Evolutionary conservation across 2,113 vertebrate species (phyloP), one percentile per base, ranked within the genome.

Genomic region (Theropithecus gelada): DNA sequence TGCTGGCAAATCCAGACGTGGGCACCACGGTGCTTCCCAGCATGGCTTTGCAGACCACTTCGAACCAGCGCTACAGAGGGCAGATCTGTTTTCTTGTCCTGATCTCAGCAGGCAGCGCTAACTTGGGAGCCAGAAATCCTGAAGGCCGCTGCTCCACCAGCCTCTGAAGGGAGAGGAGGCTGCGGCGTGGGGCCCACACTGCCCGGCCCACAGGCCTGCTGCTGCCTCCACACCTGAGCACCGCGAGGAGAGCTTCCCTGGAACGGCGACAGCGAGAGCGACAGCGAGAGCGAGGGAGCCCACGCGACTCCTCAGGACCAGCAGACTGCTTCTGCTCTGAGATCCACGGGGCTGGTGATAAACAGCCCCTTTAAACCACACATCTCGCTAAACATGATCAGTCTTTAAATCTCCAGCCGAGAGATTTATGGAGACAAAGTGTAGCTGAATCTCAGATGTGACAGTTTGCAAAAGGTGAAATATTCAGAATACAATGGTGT

Each of bases 381-480:
- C 66, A 96, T 94, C 92, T 97, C 95, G 89, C 97, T 93, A 66
- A 88, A 97, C 92, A 57, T 16, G 84, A 0, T 88, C 75, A 94
- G 94, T 93, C 96, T 96, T 95, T 96, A 90, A 81, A 90, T 85
- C 92, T 96, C 85, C 96, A 78, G 66, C 80, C 5, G 52, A 96
- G 85, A 94, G 94, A 90, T 97, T 98, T 97, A 97, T 12, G 8
- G 82, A 98, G 96, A 93, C 82, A 94, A 96, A 97, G 93, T 89
- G 64, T 68, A 79, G 57, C 81, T 91, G 90, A 86, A 86, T 82
- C 87, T 91, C 14, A 66, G 79, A 88, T 96, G 80, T 97, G 96
- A 98, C 97, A 88, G 93, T 93, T 61, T 97, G 97, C 97, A 97
- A 87, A 98, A 97, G 83, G 89, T 90, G 79, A 97, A 84, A 83